These are phyloP conservation scores for Tenthredo distinguenda DNA, from an alignment of 2,888 invertebrate species.

Conservation along the genomic window DNA sequence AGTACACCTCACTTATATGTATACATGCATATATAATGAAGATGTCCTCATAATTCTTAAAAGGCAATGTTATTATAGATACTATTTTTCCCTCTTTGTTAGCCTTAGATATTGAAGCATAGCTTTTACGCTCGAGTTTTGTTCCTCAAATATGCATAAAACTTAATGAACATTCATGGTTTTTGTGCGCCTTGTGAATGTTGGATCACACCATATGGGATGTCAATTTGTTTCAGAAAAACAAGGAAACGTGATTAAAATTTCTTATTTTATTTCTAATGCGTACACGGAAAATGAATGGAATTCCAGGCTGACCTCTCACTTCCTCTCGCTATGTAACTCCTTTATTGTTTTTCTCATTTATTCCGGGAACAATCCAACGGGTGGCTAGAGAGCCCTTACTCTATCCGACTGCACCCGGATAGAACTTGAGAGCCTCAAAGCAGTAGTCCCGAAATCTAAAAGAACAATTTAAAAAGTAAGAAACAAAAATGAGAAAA, in stretches of 20 bases:
- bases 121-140: background rate
- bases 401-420: conserved; percentile 48
- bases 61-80: background rate
- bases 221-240: background rate
- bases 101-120: background rate
- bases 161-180: background rate
- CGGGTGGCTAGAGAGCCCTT: conserved; percentile 28
- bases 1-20: conserved; percentile 48
- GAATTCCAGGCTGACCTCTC: conserved; percentile 35
- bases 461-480: conserved; percentile 45
- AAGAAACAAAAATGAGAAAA: conserved; percentile 58
- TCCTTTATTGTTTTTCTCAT: conserved; percentile 47
- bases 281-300: background rate
- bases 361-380: conserved; percentile 51
- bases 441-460: conserved; percentile 47
- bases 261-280: background rate
- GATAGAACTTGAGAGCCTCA: conserved; percentile 21
- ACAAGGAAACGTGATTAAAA: background rate
- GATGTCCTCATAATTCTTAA: conserved; percentile 9
- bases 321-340: conserved; percentile 35
- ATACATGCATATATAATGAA: conserved; percentile 48
- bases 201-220: background rate
- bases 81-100: background rate
- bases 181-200: background rate
- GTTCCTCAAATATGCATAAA: conserved; percentile 19